These are phyloP conservation scores for Coreius guichenoti DNA, from an alignment of 2,797 vertebrate genomes.

Conservation along the genomic window DNA sequence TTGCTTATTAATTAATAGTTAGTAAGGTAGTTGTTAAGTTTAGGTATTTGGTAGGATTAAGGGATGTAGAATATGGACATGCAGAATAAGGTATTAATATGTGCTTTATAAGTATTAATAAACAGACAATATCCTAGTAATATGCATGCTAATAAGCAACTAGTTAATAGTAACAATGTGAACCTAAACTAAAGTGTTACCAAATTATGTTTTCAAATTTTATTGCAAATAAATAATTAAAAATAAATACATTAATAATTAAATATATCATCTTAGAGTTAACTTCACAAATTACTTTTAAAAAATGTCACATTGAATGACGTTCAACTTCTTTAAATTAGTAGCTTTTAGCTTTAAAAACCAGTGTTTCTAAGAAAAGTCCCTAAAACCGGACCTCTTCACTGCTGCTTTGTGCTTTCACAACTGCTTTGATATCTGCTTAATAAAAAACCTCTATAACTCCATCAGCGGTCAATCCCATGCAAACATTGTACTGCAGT, in stretches of 20 bases:
- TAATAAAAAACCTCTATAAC: not conserved
- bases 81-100: too few species aligned
- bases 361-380: not conserved
- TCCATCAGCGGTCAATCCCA: not conserved
- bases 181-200: too few species aligned
- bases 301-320: not conserved
- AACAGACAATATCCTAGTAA: too few species aligned
- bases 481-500: not conserved
- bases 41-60: too few species aligned
- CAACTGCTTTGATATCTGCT: not conserved
- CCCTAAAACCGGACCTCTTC: not conserved
- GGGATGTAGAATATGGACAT: too few species aligned
- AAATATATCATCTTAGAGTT: not conserved
- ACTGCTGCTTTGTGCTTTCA: not conserved
- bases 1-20: too few species aligned
- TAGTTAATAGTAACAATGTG: too few species aligned
- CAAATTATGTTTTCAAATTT: not conserved
- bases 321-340: not conserved
- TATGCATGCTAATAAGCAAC: too few species aligned
- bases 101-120: too few species aligned
- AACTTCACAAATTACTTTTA: not conserved
- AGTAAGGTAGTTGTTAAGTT: too few species aligned
- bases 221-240: not conserved
- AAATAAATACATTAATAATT: not conserved
- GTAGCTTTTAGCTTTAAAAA: not conserved